Evolutionary conservation across 1,140 invertebrate species (phyloP).

Genomic region (Aleiodes sp.): DNA sequence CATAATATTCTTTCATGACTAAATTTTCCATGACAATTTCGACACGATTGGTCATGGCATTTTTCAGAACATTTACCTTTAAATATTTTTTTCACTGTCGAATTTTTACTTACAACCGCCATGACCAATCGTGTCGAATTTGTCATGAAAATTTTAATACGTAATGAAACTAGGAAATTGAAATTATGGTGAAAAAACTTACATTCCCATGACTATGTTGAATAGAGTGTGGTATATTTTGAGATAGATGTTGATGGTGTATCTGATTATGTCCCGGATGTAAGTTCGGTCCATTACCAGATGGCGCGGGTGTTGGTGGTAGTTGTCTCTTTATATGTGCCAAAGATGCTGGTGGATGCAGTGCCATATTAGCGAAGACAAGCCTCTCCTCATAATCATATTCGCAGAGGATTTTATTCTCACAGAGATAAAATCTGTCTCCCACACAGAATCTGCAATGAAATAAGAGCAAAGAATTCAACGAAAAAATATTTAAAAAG

Average conservation of each 20-base stretch:
- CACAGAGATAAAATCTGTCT: slow-evolving; percentile 94
- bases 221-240: slow-evolving; percentile 55
- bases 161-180: too few relatives aligned
- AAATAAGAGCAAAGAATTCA: slow-evolving; percentile 12
- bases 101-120: too few relatives aligned
- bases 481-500: not conserved
- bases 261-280: slow-evolving; percentile 57
- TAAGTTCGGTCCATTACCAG: slow-evolving; percentile 50
- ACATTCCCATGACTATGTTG: slow-evolving; percentile 64
- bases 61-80: too few relatives aligned
- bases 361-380: slow-evolving; percentile 91
- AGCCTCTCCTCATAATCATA: slow-evolving; percentile 95
- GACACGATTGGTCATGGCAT: too few relatives aligned
- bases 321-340: slow-evolving; percentile 89
- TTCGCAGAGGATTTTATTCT: slow-evolving; percentile 97
- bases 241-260: slow-evolving; percentile 56
- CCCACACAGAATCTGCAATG: slow-evolving; percentile 93
- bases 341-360: slow-evolving; percentile 82
- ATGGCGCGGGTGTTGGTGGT: slow-evolving; percentile 63
- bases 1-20: too few relatives aligned
- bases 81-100: too few relatives aligned
- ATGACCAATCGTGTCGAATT: too few relatives aligned
- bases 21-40: too few relatives aligned
- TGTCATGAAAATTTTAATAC: too few relatives aligned
- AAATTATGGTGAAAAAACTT: slow-evolving; percentile 44